Conservation (phyloP, 2,797 vertebrate species). For the Etheostoma nigrum region DNA sequence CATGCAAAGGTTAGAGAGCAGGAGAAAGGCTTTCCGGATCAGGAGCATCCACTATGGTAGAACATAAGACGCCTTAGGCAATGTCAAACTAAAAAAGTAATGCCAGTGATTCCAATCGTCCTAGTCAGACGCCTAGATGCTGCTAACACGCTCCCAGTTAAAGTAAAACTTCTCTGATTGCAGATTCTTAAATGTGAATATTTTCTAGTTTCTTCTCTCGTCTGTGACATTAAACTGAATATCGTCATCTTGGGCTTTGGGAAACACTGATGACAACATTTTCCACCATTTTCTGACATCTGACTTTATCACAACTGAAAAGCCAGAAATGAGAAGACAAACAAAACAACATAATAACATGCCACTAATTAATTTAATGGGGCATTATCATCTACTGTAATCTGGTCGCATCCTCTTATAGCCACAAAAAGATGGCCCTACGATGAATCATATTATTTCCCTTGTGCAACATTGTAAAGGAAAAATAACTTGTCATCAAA, state of each 20-base stretch:
- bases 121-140: not conserved
- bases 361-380: too few relatives aligned
- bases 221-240: too few relatives aligned
- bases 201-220: too few relatives aligned
- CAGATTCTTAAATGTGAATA: too few relatives aligned
- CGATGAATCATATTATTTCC: not conserved
- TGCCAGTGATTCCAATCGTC: not conserved
- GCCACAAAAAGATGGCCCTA: not conserved
- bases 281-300: too few relatives aligned
- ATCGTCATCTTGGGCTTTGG: too few relatives aligned
- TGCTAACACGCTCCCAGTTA: not conserved
- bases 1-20: not conserved
- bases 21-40: constrained; percentile 2
- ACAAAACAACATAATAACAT: too few relatives aligned
- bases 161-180: too few relatives aligned
- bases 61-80: not conserved
- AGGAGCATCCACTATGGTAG: not conserved
- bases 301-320: too few relatives aligned
- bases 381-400: not conserved
- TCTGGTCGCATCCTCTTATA: not conserved
- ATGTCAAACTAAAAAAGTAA: not conserved
- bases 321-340: too few relatives aligned
- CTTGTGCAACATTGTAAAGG: not conserved
- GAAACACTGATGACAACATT: too few relatives aligned
- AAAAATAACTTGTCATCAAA: not conserved